Evolutionary conservation across 2,888 invertebrate species (phyloP).

Genomic region (Thelaira solivaga): DNA sequence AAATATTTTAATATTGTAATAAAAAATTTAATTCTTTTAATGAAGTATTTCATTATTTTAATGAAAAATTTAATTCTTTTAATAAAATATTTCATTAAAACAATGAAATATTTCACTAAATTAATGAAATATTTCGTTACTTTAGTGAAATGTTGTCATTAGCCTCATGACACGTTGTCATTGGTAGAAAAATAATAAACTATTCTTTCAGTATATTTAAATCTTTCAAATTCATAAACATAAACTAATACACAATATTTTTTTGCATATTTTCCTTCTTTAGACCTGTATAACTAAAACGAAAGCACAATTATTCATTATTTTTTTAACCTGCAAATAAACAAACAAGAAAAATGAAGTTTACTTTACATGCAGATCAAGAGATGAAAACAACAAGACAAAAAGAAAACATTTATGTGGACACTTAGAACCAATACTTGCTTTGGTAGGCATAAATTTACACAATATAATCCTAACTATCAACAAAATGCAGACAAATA

Average conservation of each 20-base stretch:
- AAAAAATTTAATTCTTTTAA: no score
- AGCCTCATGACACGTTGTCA: no score
- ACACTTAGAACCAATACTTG: slow-evolving; percentile 58
- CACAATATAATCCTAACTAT: slow-evolving; percentile 72
- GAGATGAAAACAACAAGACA: neutral
- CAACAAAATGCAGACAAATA: slow-evolving; percentile 70
- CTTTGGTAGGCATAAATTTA: slow-evolving; percentile 69
- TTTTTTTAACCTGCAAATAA: slow-evolving; percentile 5
- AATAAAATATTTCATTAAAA: no score
- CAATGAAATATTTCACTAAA: no score
- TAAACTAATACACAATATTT: neutral
- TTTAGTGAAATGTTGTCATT: no score
- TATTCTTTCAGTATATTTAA: neutral
- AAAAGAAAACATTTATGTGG: neutral
- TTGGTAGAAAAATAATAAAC: no score
- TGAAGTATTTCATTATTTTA: no score
- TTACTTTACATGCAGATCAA: neutral
- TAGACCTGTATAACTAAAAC: neutral
- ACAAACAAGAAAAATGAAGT: slow-evolving; percentile 22
- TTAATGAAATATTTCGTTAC: no score
- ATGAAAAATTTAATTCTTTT: no score
- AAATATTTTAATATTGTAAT: no score
- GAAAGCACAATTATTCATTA: slow-evolving; percentile 2
- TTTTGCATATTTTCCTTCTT: neutral
- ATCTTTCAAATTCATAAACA: neutral